Conservation (phyloP, 2,797 vertebrate genomes). For the Lerista edwardsae region DNA sequence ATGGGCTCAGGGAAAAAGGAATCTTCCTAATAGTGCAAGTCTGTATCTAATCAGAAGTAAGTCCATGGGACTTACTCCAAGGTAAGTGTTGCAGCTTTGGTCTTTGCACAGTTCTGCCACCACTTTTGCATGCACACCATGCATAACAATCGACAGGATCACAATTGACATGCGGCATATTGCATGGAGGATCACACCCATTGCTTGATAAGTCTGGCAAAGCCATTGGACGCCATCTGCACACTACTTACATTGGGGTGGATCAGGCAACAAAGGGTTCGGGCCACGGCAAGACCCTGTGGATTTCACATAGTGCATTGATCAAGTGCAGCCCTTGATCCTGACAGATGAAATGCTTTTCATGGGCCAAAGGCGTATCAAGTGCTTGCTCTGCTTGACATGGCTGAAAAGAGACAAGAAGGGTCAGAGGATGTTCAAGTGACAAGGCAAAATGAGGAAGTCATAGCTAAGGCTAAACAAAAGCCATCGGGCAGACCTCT, state of each 20-base stretch:
- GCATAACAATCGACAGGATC: too few species aligned
- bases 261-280: not conserved
- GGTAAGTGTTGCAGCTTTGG: too few species aligned
- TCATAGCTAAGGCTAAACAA: not conserved
- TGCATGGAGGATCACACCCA: not conserved
- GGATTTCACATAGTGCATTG: not conserved
- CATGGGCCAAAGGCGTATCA: not conserved
- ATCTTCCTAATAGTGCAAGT: too few species aligned
- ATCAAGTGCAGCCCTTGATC: not conserved
- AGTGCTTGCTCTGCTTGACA: not conserved
- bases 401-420: not conserved
- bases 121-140: too few species aligned
- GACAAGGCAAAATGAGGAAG: not conserved
- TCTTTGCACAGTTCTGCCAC: too few species aligned
- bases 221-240: not conserved
- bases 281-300: not conserved
- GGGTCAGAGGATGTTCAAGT: not conserved
- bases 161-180: not conserved
- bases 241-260: not conserved
- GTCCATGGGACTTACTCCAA: too few species aligned
- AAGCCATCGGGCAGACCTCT: not conserved
- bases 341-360: not conserved
- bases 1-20: too few species aligned
- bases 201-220: not conserved
- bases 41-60: too few species aligned